phyloP scores from a whole-genome alignment of 2,888 invertebrate genomes.

The Drepana falcataria region DNA sequence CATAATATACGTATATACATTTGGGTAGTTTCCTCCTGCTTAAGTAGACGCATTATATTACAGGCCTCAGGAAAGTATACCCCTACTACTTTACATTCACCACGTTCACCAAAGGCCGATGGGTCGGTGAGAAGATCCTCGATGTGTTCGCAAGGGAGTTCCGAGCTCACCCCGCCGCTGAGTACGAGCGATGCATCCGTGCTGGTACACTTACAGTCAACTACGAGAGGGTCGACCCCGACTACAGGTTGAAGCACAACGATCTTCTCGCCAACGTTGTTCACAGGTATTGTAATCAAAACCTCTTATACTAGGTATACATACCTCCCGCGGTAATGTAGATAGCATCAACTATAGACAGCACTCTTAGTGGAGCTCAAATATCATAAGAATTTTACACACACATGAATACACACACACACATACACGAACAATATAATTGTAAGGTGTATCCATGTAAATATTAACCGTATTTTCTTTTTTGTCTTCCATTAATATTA shows the following conservation, averaged over 20 bases:
- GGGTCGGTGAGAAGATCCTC: constrained; percentile 95
- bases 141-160: constrained; percentile 97
- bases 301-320: neutral
- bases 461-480: constrained; percentile 34
- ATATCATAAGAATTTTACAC: constrained; percentile 3
- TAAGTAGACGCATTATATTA: constrained; percentile 11
- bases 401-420: constrained; percentile 17
- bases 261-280: constrained; percentile 95
- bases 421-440: constrained; percentile 23
- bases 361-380: constrained; percentile 18
- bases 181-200: constrained; percentile 93
- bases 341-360: constrained; percentile 28
- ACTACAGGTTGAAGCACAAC: constrained; percentile 95
- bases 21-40: no score
- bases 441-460: constrained; percentile 32
- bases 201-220: constrained; percentile 96
- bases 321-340: constrained; percentile 12
- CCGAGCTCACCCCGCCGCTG: constrained; percentile 94
- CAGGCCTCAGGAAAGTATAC: constrained; percentile 96
- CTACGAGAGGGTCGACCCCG: constrained; percentile 93
- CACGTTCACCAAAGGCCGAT: constrained; percentile 96
- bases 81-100: constrained; percentile 98
- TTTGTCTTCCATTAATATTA: constrained; percentile 36
- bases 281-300: constrained; percentile 85
- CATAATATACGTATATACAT: no score